phyloP scores from a whole-genome alignment of 2,113 vertebrate genomes.

The Onychostruthus taczanowskii region DNA sequence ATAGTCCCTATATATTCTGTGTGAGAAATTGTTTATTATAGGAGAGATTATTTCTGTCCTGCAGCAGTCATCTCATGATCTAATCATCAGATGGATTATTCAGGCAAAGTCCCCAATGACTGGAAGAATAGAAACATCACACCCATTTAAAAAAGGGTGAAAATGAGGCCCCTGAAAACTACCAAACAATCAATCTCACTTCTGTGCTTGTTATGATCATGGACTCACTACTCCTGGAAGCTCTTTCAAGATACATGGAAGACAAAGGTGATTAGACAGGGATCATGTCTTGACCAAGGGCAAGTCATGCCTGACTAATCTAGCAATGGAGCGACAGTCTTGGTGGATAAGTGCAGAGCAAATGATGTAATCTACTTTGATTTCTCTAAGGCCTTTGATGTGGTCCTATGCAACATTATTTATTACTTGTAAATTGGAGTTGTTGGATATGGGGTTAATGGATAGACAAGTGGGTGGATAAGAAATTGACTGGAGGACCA shows the following conservation, averaged over 20 bases:
- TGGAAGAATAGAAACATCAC: not conserved
- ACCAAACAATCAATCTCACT: not conserved
- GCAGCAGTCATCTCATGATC: not conserved
- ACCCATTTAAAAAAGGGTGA: not conserved
- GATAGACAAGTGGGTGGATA: not conserved
- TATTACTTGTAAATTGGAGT: not conserved
- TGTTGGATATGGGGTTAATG: not conserved
- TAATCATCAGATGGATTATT: not conserved
- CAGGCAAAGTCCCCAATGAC: not conserved
- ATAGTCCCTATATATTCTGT: not conserved
- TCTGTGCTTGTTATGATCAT: not conserved
- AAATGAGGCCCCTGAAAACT: not conserved
- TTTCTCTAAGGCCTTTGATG: not conserved
- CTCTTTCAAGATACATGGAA: not conserved
- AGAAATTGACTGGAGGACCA: not conserved
- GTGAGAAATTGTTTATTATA: not conserved
- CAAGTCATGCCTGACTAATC: not conserved
- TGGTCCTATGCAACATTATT: too few relatives aligned
- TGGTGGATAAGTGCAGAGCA: not conserved
- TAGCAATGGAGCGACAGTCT: not conserved
- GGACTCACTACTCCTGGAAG: not conserved
- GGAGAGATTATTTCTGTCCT: not conserved
- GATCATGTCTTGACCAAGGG: not conserved
- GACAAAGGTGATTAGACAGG: not conserved
- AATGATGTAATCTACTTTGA: not conserved